Base-by-base conservation (phyloP, 1,140 invertebrate genomes). In the Drosophila nigrodunni region DNA sequence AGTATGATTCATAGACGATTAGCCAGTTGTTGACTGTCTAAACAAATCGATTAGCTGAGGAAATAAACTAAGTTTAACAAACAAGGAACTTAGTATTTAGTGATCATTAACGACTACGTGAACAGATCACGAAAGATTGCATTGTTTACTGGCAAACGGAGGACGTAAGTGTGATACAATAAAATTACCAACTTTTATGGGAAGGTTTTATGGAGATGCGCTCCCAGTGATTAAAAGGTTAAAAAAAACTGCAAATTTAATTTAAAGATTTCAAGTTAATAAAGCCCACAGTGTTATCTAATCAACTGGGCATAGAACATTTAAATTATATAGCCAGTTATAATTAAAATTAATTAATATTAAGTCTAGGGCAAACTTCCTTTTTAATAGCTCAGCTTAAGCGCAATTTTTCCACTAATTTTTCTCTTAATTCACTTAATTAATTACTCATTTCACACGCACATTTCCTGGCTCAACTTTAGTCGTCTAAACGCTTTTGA, bases 21-120 rank as follows among this genome's bases (percentile, higher is more conserved):
- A 61, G 57, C 8, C 47, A 15, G 55, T 50, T 67, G 21, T 50
- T 50, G 67, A 62, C 21, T 70, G 69, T 43, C 50, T 8, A 47
- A 61, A 25, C 65, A 50, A 50, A 49, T 39, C 18, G 18, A 49
- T 21, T 18, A 25, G 43, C 62, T 61, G 21, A 74, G 64, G 64
- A 74, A 74, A 68, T 60, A 54, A 46, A 37, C 61, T n/a, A 49
- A 47, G 15, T 52, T 41, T 37, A 43, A 25, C 44, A 21, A 68
- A 69, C 71, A 55, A 69, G 71, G 71, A 74, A 74, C 71, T 74
- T 2, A 54, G 50, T 13, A 74, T 47, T 74, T 61, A 54, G 57
- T 13, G 47, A 61, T 11, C 57, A 55, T 61, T 54, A n/a, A 18
- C n/a, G 21, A 61, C 35, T 69, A 61, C 57, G 71, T 61, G 71